Conservation (phyloP, 1,140 invertebrate species). For the Chelonus insularis region DNA sequence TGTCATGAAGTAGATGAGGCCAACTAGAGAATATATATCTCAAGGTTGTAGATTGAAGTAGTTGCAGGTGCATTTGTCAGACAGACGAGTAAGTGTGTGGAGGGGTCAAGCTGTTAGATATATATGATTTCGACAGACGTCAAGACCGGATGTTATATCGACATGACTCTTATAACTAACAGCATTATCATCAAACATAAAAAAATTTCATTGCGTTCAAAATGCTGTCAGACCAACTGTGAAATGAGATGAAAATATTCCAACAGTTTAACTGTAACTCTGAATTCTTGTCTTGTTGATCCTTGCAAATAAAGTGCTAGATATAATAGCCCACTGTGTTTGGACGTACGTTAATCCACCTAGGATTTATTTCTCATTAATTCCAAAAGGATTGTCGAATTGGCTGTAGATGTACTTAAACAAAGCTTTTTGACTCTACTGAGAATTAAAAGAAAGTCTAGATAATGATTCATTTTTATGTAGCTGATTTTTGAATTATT, state of each 20-base stretch:
- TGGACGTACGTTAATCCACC: conserved; percentile 6
- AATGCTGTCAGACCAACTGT: no score
- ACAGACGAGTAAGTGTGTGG: neutral
- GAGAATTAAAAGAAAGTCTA: no score
- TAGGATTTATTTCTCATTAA: conserved; percentile 16
- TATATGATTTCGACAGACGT: neutral
- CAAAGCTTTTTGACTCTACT: no score
- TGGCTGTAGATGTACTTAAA: no score
- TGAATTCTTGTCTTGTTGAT: neutral
- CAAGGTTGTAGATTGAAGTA: neutral
- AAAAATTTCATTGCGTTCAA: no score
- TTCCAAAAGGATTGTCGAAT: no score
- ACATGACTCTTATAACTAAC: no score
- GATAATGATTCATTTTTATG: no score
- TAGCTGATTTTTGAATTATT: no score
- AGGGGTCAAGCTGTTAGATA: neutral
- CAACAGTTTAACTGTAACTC: neutral
- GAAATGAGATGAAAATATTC: no score
- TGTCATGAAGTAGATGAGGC: neutral
- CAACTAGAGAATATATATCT: neutral
- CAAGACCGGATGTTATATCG: neutral
- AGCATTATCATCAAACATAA: no score
- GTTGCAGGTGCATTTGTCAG: neutral
- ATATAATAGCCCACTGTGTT: neutral
- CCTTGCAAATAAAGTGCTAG: conserved; percentile 5